Conservation (phyloP, 92 coral and sea anemone species). For the Micromussa lordhowensis region DNA sequence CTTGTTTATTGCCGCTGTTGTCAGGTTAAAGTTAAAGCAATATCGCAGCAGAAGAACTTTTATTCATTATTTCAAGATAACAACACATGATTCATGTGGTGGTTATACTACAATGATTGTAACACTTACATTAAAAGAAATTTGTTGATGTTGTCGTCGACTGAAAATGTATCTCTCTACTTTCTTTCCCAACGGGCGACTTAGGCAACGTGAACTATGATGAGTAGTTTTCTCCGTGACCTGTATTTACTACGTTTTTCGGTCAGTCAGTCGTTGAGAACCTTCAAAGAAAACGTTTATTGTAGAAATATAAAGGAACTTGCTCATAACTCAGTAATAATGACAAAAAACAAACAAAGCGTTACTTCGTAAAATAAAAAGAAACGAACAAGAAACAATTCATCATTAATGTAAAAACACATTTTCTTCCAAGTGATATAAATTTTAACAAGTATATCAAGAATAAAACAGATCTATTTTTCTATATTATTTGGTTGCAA, state of each 20-base stretch:
- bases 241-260: not conserved
- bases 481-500: not conserved
- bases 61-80: not conserved
- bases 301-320: not conserved
- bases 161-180: constrained; percentile 3
- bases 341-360: not conserved
- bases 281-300: not conserved
- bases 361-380: not conserved
- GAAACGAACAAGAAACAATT: not conserved
- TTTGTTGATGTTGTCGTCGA: constrained; percentile 6
- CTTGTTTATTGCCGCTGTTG: not conserved
- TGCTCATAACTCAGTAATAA: not conserved
- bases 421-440: not conserved
- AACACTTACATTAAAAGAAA: constrained; percentile 6
- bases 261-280: not conserved
- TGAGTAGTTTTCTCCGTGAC: not conserved
- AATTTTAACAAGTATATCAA: not conserved
- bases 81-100: not conserved
- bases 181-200: constrained; percentile 20
- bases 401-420: not conserved
- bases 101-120: constrained; percentile 2
- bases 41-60: constrained; percentile 1
- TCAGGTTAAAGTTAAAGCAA: not conserved
- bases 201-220: not conserved
- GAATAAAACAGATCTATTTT: not conserved